phyloP scores from a whole-genome alignment of 2,113 vertebrate species.

The Riparia riparia region DNA sequence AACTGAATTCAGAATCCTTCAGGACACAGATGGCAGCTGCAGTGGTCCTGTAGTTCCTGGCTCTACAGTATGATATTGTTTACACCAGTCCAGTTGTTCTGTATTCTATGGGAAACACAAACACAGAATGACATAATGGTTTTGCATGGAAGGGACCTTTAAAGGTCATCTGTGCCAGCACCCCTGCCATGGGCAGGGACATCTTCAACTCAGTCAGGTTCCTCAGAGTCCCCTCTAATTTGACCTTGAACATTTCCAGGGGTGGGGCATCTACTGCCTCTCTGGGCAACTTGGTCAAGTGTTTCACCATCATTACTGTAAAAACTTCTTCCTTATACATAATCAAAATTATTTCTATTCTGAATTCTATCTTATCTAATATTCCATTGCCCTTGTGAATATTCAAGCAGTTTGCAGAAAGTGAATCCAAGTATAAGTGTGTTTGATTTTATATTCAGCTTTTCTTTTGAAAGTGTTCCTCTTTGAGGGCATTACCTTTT shows the following conservation, averaged over 20 bases:
- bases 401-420: neutral
- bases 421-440: neutral
- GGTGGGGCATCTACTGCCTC: neutral
- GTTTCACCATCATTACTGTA: neutral
- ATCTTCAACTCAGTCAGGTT: neutral
- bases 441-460: neutral
- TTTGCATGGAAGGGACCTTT: neutral
- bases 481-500: neutral
- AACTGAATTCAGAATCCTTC: neutral
- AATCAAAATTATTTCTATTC: neutral
- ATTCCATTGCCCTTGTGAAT: neutral
- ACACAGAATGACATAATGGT: neutral
- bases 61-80: neutral
- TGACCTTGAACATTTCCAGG: neutral
- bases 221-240: neutral
- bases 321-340: neutral
- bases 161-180: neutral
- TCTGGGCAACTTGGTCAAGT: neutral
- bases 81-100: neutral
- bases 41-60: neutral
- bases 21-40: neutral
- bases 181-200: neutral
- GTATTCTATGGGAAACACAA: neutral
- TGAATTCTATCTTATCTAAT: neutral
- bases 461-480: neutral